Evolutionary conservation across 2,888 invertebrate species (phyloP), one percentile per base, ranked within the genome.

Genomic region (Meiosimyza decipiens): DNA sequence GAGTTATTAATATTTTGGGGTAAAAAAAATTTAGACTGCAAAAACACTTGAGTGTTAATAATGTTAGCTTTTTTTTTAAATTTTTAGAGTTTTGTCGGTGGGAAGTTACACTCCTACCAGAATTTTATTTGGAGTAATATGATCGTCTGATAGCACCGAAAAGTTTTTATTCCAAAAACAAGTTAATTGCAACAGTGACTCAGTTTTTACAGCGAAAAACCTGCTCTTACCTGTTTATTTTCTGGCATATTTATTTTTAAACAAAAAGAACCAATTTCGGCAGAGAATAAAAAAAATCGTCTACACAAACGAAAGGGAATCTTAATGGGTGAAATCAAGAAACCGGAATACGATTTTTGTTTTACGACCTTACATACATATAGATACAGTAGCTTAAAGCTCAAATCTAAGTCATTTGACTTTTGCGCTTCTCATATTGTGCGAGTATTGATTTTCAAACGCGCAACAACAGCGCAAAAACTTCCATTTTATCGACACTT

Each of bases 321-420:
- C 15, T 15, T 16, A 12, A 54, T 54, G 54, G 59, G 33, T 15
- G 33, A 60, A 60, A 15, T 22, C 22, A 28, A 60, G 28, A 60
- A 60, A 60, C 33, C 33, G 33, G 33, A 18, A 12, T 60, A 22
- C 9, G 6, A 9, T 40, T 40, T 40, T 40, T 40, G 9, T 40
- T 40, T 40, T 40, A 9, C 9, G 6, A 60, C 13, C 13, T 9
- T 60, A 18, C 22, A 28, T 18, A 22, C 33, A 28, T 33, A 60
- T 11, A 40, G 6, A 22, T 28, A 28, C 59, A 6, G 59, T 22
- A 60, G 59, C 59, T 60, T 60, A 28, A 28, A 60, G 59, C 59
- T 60, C 11, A 15, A 60, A 28, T 6, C 40, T 40, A 40, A 40
- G 40, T 40, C 40, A 40, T 40, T 40, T 40, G 9, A 40, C 40